Evolutionary conservation across 2,113 vertebrate species (phyloP), one percentile per base, ranked within the genome.

Genomic region (Megalops atlanticus): DNA sequence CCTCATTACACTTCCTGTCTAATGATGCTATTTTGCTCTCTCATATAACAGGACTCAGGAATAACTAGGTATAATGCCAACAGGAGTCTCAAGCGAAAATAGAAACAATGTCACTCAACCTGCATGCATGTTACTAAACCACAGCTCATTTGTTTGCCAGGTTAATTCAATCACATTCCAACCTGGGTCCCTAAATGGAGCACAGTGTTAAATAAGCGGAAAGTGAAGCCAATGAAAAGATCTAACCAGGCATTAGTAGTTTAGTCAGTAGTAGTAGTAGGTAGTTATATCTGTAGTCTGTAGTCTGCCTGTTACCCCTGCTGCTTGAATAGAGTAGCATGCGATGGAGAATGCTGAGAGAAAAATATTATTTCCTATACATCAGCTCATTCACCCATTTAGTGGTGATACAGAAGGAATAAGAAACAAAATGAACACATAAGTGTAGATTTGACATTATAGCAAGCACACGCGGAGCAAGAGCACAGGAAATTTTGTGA

Each of bases 1-100:
- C 89, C 89, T 93, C 93, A 94, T 93, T 94, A 93, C 82, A 88
- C 90, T 86, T 89, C 75, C 85, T 87, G 89, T 93, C 91, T 89
- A 93, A 93, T 91, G 90, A 92, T 89, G 87, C 87, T 86, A 88
- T 89, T 85, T 86, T 92, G 89, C 84, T 86, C 87, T 83, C 88
- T 86, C 84, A 82, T 91, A 88, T 79, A 87, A 83, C 83, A 82
- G 82, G 71, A 83, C 77, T 88, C 81, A 80, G 8, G 81, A 82
- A 87, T 81, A 84, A 83, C 85, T 86, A 85, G 69, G 80, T 84
- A 86, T 86, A 88, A 89, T 79, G 90, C 85, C 85, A 31, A 82
- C 86, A 86, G 80, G 86, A 85, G 54, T 40, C 35, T 78, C 47
- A n/a, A 83, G 88, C 86, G 77, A 77, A 76, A 82, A 82, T 72